Conservation (phyloP, 2,797 vertebrate genomes). For the Anableps anableps region DNA sequence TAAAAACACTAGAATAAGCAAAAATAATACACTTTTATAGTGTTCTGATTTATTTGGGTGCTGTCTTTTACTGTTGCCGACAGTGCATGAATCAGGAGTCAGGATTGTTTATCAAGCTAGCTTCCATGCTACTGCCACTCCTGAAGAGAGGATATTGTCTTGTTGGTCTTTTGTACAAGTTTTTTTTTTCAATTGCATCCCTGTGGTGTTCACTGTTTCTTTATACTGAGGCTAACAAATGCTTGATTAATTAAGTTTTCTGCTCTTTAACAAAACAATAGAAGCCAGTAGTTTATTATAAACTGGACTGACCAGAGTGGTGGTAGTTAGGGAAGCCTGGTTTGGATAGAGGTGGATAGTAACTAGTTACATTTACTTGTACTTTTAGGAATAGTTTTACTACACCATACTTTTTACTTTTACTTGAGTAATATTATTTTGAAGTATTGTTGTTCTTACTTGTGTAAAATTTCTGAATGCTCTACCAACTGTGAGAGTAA, state of each 20-base stretch:
- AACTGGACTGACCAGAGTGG: neutral
- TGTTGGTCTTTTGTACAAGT: conserved; percentile 9
- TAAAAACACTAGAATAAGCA: neutral
- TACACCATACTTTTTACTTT: neutral
- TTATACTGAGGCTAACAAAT: neutral
- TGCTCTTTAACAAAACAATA: neutral
- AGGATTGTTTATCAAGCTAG: conserved; percentile 39
- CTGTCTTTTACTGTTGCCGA: conserved; percentile 1
- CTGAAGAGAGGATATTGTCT: conserved; percentile 4
- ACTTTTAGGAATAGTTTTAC: neutral
- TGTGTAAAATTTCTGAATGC: neutral
- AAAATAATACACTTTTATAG: neutral
- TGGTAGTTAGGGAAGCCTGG: neutral
- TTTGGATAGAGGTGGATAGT: neutral
- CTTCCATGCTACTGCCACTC: conserved; percentile 51
- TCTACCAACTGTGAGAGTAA: too few relatives aligned
- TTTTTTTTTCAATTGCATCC: neutral
- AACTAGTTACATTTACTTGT: neutral
- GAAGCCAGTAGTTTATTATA: neutral
- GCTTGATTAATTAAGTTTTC: neutral
- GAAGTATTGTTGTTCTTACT: neutral
- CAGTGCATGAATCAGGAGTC: neutral
- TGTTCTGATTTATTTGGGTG: neutral
- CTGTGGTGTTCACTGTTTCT: neutral
- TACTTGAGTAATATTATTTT: neutral